Base-by-base conservation (phyloP, 2,888 invertebrate species). In the Platycnemis pennipes region DNA sequence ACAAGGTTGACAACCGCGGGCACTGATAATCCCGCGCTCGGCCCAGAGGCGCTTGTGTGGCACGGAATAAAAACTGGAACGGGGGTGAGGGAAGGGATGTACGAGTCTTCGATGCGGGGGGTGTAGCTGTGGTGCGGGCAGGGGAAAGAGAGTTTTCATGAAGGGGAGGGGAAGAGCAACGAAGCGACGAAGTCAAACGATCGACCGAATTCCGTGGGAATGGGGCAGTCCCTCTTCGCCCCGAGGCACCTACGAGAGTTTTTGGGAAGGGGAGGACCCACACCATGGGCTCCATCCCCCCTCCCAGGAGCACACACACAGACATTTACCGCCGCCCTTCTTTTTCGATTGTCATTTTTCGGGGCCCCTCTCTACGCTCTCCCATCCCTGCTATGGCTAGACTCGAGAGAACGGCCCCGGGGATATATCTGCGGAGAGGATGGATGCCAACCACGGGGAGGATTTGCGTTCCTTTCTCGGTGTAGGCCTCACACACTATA, bases 141-240 rank as follows among this genome's bases (percentile, higher is more conserved):
- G 77, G 77, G 77, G 13, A 49, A 19, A 49, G 19, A 77, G 77
- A 77, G 77, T 77, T 77, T 77, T 37, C 77, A 1, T 2, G 77
- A 11, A 37, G 37, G 77, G 37, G 37, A 16, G 77, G 37, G 63
- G 26, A 16, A 22, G 5, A 16, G 63, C 63, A 63, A 31, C 63
- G 63, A 77, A 42, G 26, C n/a, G 56, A 42, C 53, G 42, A 44
- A 91, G 91, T 89, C 91, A 69, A 69, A 42, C 44, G 91, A 91
- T 63, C 56, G 91, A 26, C 42, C 89, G 56, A 89, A 42, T 56
- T 37, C 42, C 91, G 69, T 91, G 91, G 91, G 91, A 91, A 91
- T 63, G 31, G 46, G 45, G 31, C 31, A 19, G 26, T 16, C 46
- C 31, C 45, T n/a, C n/a, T 8, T 69, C 63, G 91, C 63, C 89